phyloP scores from a whole-genome alignment of 2,888 invertebrate species.

The Acanthacorydalis orientalis region DNA sequence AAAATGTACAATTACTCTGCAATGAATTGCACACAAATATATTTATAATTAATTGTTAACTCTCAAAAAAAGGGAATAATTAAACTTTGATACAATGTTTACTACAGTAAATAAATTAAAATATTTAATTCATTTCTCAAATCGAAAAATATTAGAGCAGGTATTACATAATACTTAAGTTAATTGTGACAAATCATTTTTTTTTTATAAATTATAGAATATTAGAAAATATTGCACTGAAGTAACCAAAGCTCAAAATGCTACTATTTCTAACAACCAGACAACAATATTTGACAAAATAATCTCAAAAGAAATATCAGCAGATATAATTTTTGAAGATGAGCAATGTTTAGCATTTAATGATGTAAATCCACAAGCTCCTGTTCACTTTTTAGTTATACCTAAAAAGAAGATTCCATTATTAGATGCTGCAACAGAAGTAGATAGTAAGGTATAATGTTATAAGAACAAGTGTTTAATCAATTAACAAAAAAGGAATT shows the following conservation, averaged over 20 bases:
- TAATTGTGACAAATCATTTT: too few species aligned
- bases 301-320: slow-evolving; percentile 58
- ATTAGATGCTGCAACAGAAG: slow-evolving; percentile 39
- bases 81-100: too few species aligned
- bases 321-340: slow-evolving; percentile 70
- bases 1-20: too few species aligned
- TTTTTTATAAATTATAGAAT: too few species aligned
- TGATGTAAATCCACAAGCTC: slow-evolving; percentile 66
- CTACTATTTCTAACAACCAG: slow-evolving; percentile 14
- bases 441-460: slow-evolving; percentile 37
- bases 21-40: too few species aligned
- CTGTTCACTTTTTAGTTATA: slow-evolving; percentile 69
- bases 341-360: slow-evolving; percentile 65
- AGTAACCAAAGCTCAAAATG: slow-evolving; percentile 20
- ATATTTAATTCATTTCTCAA: too few species aligned
- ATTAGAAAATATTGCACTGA: slow-evolving; percentile 16
- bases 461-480: too few species aligned
- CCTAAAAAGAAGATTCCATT: slow-evolving; percentile 56
- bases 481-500: too few species aligned
- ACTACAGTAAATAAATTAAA: too few species aligned
- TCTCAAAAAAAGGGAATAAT: too few species aligned
- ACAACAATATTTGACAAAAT: slow-evolving; percentile 64
- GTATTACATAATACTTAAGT: not conserved
- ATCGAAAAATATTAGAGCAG: not conserved
- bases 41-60: too few species aligned